A percentile compares a stretch with the other conserved stretches of the same genome.
phyloP scores from a whole-genome alignment of 2,888 invertebrate genomes.

The Cosmopolites sordidus region DNA sequence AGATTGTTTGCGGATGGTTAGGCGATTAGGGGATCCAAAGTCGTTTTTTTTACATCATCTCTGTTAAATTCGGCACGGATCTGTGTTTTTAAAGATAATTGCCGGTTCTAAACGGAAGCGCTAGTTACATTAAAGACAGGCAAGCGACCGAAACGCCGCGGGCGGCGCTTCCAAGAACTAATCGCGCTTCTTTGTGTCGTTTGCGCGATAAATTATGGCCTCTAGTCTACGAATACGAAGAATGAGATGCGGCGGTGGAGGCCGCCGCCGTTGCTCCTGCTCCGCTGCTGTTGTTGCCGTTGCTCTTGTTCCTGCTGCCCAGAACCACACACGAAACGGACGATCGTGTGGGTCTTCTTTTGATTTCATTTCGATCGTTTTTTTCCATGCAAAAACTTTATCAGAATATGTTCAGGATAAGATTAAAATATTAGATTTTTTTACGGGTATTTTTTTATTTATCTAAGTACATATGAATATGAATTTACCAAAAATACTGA shows the following conservation, averaged over 20 bases:
- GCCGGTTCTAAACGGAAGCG: slow-evolving; percentile 44
- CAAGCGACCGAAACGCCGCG: slow-evolving; percentile 33
- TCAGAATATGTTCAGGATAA: too few species aligned
- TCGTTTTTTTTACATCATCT: too few species aligned
- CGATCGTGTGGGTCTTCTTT: too few species aligned
- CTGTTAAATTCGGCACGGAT: too few species aligned
- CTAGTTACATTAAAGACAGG: slow-evolving; percentile 30
- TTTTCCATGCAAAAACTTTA: too few species aligned
- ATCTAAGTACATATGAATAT: too few species aligned
- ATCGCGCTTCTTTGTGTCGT: slow-evolving; percentile 45
- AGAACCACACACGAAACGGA: not conserved
- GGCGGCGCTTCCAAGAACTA: slow-evolving; percentile 44
- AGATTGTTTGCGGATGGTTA: too few species aligned
- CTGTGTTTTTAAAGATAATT: slow-evolving; percentile 37
- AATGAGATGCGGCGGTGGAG: slow-evolving; percentile 3
- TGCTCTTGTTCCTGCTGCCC: not conserved
- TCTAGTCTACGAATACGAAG: slow-evolving; percentile 13
- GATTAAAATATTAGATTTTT: too few species aligned
- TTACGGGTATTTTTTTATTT: too few species aligned
- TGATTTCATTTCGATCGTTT: too few species aligned
- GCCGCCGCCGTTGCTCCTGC: not conserved
- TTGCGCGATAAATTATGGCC: slow-evolving; percentile 34
- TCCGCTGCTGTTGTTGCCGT: not conserved
- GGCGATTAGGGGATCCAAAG: too few species aligned
- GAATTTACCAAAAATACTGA: too few species aligned